Percentiles rank a stretch among this genome's conserved stretches.
phyloP scores from a whole-genome alignment of 1,140 invertebrate genomes.

The Trissolcus basalis region DNA sequence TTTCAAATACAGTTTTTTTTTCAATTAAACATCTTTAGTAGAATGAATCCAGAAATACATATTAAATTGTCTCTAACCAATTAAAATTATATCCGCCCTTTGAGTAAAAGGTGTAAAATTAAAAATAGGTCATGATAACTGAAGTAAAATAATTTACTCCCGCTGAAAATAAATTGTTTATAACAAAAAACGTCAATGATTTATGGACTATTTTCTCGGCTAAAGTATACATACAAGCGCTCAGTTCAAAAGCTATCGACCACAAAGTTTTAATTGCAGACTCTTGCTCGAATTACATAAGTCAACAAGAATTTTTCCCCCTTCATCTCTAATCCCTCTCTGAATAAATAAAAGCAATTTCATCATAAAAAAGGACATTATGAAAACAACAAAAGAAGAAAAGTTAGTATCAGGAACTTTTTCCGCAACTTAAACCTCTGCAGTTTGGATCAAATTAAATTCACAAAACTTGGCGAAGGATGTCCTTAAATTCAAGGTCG shows the following conservation, averaged over 20 bases:
- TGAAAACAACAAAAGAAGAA: too few species aligned
- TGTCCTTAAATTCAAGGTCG: background rate
- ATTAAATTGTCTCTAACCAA: too few species aligned
- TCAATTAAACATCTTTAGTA: too few species aligned
- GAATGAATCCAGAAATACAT: too few species aligned
- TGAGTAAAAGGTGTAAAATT: too few species aligned
- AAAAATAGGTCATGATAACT: too few species aligned
- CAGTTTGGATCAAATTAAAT: background rate
- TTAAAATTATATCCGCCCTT: too few species aligned
- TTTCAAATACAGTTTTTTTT: too few species aligned
- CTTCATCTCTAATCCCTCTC: background rate
- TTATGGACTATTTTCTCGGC: background rate
- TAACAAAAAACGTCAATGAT: background rate
- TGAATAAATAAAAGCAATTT: background rate
- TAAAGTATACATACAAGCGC: background rate
- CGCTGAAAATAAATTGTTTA: conserved; percentile 5
- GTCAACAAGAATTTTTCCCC: background rate
- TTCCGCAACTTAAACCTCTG: background rate
- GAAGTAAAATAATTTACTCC: too few species aligned
- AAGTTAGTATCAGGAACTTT: too few species aligned
- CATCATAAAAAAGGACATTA: too few species aligned
- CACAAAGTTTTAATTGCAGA: conserved; percentile 3
- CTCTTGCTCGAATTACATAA: conserved; percentile 1
- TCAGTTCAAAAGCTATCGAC: background rate
- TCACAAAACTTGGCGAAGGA: background rate